Percentiles rank a stretch among this genome's conserved stretches.
Evolutionary conservation across 2,113 vertebrate species (phyloP).

Genomic region (Brachionichthys hirsutus): DNA sequence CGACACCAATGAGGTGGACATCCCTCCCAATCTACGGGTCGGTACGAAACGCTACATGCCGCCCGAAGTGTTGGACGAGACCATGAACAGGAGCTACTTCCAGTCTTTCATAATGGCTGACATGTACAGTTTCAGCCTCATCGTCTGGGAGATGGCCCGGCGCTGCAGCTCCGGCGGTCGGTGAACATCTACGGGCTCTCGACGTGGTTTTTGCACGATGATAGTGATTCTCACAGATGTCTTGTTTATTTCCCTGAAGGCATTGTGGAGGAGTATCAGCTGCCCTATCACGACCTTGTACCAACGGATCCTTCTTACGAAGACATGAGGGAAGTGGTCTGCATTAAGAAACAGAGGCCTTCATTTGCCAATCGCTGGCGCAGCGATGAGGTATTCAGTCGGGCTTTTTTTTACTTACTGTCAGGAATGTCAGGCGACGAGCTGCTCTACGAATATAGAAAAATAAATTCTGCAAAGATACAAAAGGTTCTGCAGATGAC

Average conservation of each 20-base stretch:
- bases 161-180: conserved; percentile 94
- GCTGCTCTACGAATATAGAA: too few relatives aligned
- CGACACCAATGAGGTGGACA: conserved; percentile 96
- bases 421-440: too few relatives aligned
- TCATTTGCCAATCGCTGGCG: conserved; percentile 94
- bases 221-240: neutral
- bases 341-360: conserved; percentile 90
- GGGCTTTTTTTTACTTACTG: neutral
- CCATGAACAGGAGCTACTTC: conserved; percentile 90
- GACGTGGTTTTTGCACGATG: neutral
- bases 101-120: conserved; percentile 99
- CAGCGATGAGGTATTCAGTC: conserved; percentile 87
- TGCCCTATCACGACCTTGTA: conserved; percentile 92
- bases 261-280: conserved; percentile 95
- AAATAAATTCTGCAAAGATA: too few relatives aligned
- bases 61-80: conserved; percentile 95
- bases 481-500: too few relatives aligned
- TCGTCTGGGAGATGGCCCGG: conserved; percentile 93
- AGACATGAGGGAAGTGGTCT: conserved; percentile 94
- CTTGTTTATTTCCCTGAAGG: conserved; percentile 68
- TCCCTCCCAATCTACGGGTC: conserved; percentile 92
- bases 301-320: conserved; percentile 93
- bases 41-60: conserved; percentile 99
- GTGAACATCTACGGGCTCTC: neutral
- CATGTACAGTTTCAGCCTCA: conserved; percentile 98